A percentile compares a stretch with the other conserved stretches of the same genome.
Conservation (phyloP, 2,797 vertebrate species). For the Falco cherrug region DNA sequence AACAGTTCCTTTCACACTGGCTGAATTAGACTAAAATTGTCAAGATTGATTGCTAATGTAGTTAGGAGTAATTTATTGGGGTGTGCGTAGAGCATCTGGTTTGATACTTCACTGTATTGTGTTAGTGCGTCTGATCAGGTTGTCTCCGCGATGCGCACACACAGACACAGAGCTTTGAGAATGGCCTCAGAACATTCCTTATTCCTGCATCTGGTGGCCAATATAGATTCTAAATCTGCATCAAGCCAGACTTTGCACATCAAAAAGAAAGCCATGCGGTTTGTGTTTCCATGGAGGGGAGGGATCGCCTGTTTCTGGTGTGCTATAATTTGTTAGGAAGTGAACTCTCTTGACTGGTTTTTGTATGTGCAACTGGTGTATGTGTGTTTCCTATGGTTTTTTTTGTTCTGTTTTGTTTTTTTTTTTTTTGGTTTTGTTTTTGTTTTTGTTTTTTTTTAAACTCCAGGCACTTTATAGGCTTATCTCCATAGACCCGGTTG, state of each 20-base stretch:
- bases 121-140: background rate
- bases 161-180: background rate
- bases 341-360: background rate
- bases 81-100: background rate
- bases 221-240: background rate
- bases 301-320: background rate
- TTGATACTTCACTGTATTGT: background rate
- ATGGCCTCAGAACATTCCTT: background rate
- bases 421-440: background rate
- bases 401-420: background rate
- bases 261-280: background rate
- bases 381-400: background rate
- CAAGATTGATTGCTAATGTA: fast-evolving
- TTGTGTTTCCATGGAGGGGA: background rate
- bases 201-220: background rate
- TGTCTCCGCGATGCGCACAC: background rate
- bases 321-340: background rate
- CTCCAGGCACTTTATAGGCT: background rate
- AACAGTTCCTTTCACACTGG: background rate
- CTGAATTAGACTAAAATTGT: background rate
- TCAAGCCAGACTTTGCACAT: background rate
- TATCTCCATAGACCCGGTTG: background rate
- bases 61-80: background rate
- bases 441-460: background rate
- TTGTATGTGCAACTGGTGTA: background rate